phyloP scores from a whole-genome alignment of 2,888 invertebrate genomes.

The Chrysina gloriosa region DNA sequence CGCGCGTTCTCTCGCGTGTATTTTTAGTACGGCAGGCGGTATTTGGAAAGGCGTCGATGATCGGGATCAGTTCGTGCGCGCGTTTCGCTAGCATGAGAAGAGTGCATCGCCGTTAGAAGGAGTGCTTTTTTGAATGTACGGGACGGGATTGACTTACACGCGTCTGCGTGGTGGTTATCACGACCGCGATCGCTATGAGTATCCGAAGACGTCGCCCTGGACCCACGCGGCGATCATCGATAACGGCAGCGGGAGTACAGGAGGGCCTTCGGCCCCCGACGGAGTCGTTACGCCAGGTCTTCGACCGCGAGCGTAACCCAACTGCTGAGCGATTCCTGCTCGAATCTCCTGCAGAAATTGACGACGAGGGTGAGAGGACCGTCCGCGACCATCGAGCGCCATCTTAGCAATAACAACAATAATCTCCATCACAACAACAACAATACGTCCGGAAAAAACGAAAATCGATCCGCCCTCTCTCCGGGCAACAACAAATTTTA shows the following conservation, averaged over 20 bases:
- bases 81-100: constrained; percentile 45
- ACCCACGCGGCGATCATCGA: constrained; percentile 60
- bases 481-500: constrained; percentile 36
- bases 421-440: constrained; percentile 27
- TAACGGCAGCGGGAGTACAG: constrained; percentile 62
- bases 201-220: constrained; percentile 50
- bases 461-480: constrained; percentile 5
- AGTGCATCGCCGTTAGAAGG: too few relatives aligned
- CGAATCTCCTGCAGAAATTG: constrained; percentile 84
- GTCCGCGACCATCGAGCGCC: constrained; percentile 69
- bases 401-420: constrained; percentile 58
- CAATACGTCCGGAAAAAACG: neutral
- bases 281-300: constrained; percentile 82
- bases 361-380: constrained; percentile 81
- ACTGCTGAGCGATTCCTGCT: constrained; percentile 87
- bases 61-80: constrained; percentile 1
- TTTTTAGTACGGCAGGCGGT: constrained; percentile 25
- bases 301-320: constrained; percentile 86
- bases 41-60: constrained; percentile 1
- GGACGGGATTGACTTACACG: constrained; percentile 55
- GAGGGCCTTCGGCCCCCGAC: constrained; percentile 65
- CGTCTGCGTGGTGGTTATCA: constrained; percentile 60
- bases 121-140: constrained; percentile 48
- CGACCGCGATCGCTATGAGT: constrained; percentile 53
- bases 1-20: neutral